Evolutionary conservation across 2,888 invertebrate species (phyloP).

Genomic region (Periphyllus acericola): DNA sequence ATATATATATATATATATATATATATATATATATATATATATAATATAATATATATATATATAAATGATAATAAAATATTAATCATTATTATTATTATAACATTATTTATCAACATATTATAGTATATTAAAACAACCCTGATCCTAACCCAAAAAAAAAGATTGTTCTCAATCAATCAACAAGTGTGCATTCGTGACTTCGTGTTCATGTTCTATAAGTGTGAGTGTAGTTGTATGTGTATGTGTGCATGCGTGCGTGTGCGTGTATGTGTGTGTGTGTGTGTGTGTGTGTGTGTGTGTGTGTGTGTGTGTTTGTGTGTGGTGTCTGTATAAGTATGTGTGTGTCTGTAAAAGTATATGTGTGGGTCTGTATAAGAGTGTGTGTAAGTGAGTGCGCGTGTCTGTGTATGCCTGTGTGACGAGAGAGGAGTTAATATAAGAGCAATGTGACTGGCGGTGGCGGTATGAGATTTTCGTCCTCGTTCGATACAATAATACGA

Average conservation of each 20-base stretch:
- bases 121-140: slow-evolving; percentile 42
- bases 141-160: slow-evolving; percentile 25
- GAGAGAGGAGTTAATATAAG: neutral
- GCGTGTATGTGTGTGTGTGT: neutral
- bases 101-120: slow-evolving; percentile 34
- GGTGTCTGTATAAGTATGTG: neutral
- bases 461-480: neutral
- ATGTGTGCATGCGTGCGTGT: neutral
- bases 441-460: neutral
- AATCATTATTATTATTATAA: slow-evolving; percentile 10
- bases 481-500: neutral
- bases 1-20: neutral
- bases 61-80: slow-evolving; percentile 5
- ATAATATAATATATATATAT: neutral
- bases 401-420: neutral
- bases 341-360: neutral
- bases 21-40: neutral
- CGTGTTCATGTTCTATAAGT: neutral
- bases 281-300: neutral
- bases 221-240: too few species aligned
- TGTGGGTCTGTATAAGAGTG: neutral
- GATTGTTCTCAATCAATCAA: slow-evolving; percentile 28
- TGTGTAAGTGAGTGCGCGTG: neutral
- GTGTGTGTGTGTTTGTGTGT: neutral
- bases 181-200: neutral